Conservation (phyloP, 2,797 vertebrate species). For the Pangasius macronema region DNA sequence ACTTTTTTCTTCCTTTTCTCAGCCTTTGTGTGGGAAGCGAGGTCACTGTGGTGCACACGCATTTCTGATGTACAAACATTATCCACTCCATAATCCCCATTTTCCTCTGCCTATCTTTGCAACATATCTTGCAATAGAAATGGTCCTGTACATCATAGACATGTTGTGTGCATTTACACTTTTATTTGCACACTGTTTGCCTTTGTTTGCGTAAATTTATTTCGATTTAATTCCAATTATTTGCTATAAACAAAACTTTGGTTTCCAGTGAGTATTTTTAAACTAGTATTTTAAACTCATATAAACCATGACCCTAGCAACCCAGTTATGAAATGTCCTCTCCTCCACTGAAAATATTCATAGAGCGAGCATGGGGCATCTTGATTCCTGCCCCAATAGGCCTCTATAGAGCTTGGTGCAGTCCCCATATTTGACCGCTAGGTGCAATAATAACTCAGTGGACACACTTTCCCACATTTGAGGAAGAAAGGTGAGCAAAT, state of each 20-base stretch:
- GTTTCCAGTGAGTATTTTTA: background rate
- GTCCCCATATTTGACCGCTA: background rate
- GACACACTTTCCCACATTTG: background rate
- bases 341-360: no score
- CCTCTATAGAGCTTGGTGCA: background rate
- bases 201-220: background rate
- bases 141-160: background rate
- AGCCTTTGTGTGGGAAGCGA: background rate
- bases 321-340: background rate
- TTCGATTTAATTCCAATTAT: background rate
- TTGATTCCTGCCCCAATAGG: background rate
- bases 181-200: background rate
- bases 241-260: background rate
- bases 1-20: background rate
- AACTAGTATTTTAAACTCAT: background rate
- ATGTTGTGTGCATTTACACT: background rate
- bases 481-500: background rate
- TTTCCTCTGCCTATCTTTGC: background rate
- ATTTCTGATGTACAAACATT: background rate
- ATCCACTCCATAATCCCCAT: background rate
- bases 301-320: background rate
- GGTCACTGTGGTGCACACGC: background rate
- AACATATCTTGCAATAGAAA: background rate
- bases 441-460: background rate
- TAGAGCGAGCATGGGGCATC: no score